Base-by-base conservation (phyloP, 1,140 invertebrate genomes). In the Ooceraea biroi region DNA sequence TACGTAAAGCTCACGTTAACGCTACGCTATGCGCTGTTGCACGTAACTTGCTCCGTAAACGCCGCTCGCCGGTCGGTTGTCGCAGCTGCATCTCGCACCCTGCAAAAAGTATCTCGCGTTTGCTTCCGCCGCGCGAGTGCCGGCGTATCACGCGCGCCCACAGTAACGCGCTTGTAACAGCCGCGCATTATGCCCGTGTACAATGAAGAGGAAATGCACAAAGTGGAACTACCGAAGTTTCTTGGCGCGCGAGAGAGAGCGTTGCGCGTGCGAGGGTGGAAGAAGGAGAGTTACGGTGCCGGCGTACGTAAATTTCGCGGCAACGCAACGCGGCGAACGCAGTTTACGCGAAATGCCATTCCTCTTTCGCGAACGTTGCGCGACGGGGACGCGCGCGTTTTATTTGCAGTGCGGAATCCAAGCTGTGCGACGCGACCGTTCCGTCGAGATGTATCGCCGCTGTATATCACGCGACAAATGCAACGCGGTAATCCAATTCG, bases 151-250 rank as follows among this genome's bases (percentile, higher is more conserved):
- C 27, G 48, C 27, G n/a, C 73, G 27, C 10, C 44, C 22, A n/a
- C n/a, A n/a, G 27, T 77, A 65, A 77, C 14, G 76, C 14, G 76
- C 22, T 57, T 57, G 50, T 78, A 71, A 80, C 65, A 58, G 50
- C n/a, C 50, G 50, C 25, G 65, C 65, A 69, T 80, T 78, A 69
- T 69, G 63, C 65, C 57, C 41, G 17, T 36, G 50, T 17, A 80
- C 65, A 80, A 69, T 80, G 52, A 80, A 69, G 76, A 46, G 65
- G 36, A 58, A 80, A 63, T 80, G 48, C 65, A 17, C 22, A 80
- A 71, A 80, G 41, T 71, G 25, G 36, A 71, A 80, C 50, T 80
- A 58, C 36, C 65, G 41, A 78, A 50, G 68, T 80, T 71, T 69
- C 66, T 52, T 71, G 44, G 65, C 2, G 50, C 19, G 48, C 61